Evolutionary conservation across 2,113 vertebrate genomes (phyloP).

Genomic region (Daubentonia madagascariensis): DNA sequence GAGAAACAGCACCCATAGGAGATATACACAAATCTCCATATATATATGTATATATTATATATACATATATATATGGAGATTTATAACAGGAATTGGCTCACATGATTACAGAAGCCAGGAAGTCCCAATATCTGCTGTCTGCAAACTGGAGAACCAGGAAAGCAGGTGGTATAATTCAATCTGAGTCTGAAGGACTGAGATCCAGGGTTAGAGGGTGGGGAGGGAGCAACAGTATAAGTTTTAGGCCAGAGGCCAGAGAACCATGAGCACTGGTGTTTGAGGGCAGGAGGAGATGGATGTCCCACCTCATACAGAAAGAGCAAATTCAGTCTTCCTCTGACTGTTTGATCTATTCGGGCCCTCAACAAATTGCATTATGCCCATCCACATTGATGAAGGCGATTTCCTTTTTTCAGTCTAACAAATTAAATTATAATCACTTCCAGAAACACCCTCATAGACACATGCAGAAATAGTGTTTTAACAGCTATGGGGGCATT

Average conservation of each 20-base stretch:
- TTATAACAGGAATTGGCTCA: neutral
- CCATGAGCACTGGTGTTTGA: neutral
- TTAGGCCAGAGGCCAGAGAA: neutral
- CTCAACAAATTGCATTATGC: neutral
- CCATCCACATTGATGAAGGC: neutral
- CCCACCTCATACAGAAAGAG: neutral
- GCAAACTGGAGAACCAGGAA: neutral
- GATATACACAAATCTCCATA: neutral
- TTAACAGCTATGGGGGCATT: neutral
- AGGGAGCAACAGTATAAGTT: neutral
- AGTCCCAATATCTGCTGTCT: neutral
- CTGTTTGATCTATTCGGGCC: neutral
- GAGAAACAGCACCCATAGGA: neutral
- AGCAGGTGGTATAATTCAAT: neutral
- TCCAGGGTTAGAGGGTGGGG: neutral
- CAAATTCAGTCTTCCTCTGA: too few species aligned
- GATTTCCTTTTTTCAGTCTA: neutral
- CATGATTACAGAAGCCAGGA: neutral
- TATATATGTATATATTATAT: too few species aligned
- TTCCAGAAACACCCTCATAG: neutral
- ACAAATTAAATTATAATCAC: neutral
- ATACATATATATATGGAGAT: neutral
- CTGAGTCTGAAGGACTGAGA: neutral
- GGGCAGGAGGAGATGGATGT: neutral
- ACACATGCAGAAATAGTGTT: neutral